Base-by-base conservation (phyloP, 2,113 vertebrate species). In the Myanophis thanlyinensis region DNA sequence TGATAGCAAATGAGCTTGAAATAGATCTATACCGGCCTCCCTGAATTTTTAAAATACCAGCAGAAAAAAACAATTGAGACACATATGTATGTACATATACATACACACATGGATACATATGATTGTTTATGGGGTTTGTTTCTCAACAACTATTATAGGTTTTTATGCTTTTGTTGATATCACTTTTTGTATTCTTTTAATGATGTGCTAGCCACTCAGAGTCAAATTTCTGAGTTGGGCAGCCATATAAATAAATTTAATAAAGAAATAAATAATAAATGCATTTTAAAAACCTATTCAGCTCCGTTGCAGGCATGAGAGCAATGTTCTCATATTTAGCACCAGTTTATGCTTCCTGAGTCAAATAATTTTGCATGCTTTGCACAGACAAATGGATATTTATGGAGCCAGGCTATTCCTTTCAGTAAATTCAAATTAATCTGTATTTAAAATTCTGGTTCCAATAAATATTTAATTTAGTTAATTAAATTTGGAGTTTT, bases 401-500 rank as follows among this genome's bases (percentile, higher is more conserved):
- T 56, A 88, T 0, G 0, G 5, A 0, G 59, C 94, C 0, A 0
- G 51, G 90, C 91, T 93, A 89, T 73, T 94, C 84, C 47, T 94
- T 53, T 30, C 59, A 48, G 12, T 86, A 90, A 67, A 47, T 94
- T 91, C 92, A 53, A 88, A 95, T 95, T 93, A 96, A 93, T 90
- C 54, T 40, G 48, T 46, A 84, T 93, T 96, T 95, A 87, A 95
- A 96, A 96, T 96, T 93, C 95, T 62, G 73, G 91, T 0, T 25
- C 62, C 93, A 95, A 95, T 95, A 85, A 25, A 91, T 93, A 94
- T 96, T 96, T 93, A 91, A 95, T 96, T 95, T 90, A 80, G 53
- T 92, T 97, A 95, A 96, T 96, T 97, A 91, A 95, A 96, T 95
- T 95, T 23, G 95, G 62, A 67, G 30, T 95, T 95, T 95, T 93